Conservation (phyloP, 2,888 invertebrate genomes). For the Siphonodentalium dalli region DNA sequence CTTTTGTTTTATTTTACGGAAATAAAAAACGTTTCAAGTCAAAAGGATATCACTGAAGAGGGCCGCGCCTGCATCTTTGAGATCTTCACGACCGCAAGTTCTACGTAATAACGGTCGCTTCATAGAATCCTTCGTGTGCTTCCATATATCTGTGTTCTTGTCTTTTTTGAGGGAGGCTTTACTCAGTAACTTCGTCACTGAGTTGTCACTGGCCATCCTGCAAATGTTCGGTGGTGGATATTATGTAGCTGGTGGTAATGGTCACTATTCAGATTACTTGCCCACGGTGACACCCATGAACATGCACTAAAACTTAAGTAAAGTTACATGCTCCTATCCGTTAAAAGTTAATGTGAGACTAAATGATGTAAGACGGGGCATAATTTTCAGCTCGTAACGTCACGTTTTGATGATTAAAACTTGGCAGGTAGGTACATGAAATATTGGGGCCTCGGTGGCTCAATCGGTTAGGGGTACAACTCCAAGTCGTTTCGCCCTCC, state of each 20-base stretch:
- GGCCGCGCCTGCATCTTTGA: slow-evolving; percentile 34
- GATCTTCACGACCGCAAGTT: slow-evolving; percentile 39
- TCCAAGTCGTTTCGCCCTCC: too few species aligned
- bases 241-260: too few species aligned
- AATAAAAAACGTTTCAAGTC: neutral
- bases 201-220: slow-evolving; percentile 41
- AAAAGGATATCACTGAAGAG: slow-evolving; percentile 52
- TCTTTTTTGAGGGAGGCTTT: slow-evolving; percentile 48
- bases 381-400: too few species aligned
- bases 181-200: slow-evolving; percentile 43
- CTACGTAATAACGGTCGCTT: slow-evolving; percentile 48
- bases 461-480: too few species aligned
- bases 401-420: too few species aligned
- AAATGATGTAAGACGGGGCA: too few species aligned
- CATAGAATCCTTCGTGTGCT: slow-evolving; percentile 41
- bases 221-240: too few species aligned
- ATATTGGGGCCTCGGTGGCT: too few species aligned
- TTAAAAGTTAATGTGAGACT: neutral
- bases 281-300: neutral
- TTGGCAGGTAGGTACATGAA: too few species aligned
- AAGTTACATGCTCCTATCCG: neutral
- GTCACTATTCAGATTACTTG: neutral
- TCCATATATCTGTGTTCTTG: slow-evolving; percentile 32
- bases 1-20: too few species aligned
- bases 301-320: neutral